Evolutionary conservation across 2,888 invertebrate species (phyloP), one percentile per base, ranked within the genome.

Genomic region (Volucella zonaria): DNA sequence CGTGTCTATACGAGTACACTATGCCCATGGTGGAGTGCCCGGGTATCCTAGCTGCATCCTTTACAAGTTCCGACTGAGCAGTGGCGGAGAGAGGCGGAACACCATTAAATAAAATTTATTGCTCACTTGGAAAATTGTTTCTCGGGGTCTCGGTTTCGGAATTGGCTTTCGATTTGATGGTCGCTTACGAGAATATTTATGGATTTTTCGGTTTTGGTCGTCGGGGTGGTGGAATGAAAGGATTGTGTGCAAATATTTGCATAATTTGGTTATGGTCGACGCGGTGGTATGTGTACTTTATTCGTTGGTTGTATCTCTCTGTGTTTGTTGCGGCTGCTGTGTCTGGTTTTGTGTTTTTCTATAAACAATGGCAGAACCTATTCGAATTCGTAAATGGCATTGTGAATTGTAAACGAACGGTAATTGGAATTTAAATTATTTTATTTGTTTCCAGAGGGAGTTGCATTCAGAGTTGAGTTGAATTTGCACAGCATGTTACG

Each of bases 51-150:
- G 6, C 2, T 31, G 31, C 31, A 31, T 31, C 31, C 31, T 6
- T 31, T 31, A 31, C 31, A 31, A 31, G 31, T 31, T 31, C 31
- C 31, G 6, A 31, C 0, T 6, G 31, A 31, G 6, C 31, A 31
- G 31, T 6, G 31, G 4, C 31, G 31, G 54, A n/a, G 51, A 58
- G 51, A 42, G 47, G 64, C 54, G 75, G 49, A 43, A 62, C 81
- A 80, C 73, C 85, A 81, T 85, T 85, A 85, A 81, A 73, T 15
- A 62, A 73, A 85, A 85, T 85, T 81, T 81, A 85, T 85, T 73
- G 73, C 76, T 71, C 81, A 77, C 81, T 81, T 81, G 81, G 81
- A 81, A 85, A 85, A 85, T 85, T 85, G 85, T 81, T 85, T 80
- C 74, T 76, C 31, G 31, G 31, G 76, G 85, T 76, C 67, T 81